Conservation (phyloP, 2,113 vertebrate genomes). For the Calyptomena viridis region DNA sequence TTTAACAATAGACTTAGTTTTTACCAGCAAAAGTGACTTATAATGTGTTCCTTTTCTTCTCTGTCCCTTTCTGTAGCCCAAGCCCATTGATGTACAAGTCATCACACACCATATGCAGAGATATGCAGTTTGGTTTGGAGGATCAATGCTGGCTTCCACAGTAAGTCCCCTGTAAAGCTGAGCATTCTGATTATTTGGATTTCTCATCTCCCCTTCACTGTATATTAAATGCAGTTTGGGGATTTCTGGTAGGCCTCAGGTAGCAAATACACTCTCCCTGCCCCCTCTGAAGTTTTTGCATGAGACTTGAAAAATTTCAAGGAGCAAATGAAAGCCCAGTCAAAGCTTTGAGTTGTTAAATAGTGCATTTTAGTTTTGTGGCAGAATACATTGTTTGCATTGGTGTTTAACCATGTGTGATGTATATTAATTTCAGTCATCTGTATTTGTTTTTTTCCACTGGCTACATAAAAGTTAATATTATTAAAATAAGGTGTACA, state of each 20-base stretch:
- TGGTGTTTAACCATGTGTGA: background rate
- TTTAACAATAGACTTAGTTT: background rate
- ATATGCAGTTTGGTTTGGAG: conserved; percentile 98
- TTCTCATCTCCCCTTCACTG: background rate
- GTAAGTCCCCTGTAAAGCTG: conserved; percentile 75
- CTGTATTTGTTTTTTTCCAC: background rate
- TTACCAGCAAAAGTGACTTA: background rate
- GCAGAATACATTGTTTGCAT: background rate
- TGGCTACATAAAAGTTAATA: background rate
- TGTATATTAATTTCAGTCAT: background rate
- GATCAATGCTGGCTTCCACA: conserved; percentile 98
- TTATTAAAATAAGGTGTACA: background rate
- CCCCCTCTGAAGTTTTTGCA: background rate
- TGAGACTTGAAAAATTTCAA: background rate
- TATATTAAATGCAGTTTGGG: background rate
- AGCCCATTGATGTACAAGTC: conserved; percentile 97
- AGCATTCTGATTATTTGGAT: background rate
- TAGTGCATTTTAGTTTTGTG: background rate
- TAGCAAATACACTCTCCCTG: background rate
- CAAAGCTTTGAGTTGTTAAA: background rate
- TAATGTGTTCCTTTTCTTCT: background rate
- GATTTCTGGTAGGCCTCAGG: background rate
- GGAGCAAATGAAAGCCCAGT: background rate
- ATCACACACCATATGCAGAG: conserved; percentile 98
- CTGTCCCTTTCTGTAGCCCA: conserved; percentile 78